Evolutionary conservation across 2,113 vertebrate species (phyloP).

Genomic region (Sorex fumeus): DNA sequence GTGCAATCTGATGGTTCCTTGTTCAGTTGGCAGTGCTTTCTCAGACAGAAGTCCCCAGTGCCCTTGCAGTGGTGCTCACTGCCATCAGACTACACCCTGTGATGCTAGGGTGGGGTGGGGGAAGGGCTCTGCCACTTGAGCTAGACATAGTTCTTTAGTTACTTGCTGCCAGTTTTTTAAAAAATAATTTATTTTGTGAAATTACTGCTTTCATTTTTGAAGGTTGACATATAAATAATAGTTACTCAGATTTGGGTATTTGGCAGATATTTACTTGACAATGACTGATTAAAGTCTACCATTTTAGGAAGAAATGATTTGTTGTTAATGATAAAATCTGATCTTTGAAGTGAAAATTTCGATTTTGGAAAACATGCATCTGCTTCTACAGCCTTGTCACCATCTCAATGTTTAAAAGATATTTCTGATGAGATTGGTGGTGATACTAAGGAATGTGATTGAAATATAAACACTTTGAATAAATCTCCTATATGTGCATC

Average conservation of each 20-base stretch:
- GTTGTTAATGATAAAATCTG: conserved; percentile 36
- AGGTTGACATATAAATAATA: not conserved
- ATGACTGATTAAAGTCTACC: conserved; percentile 18
- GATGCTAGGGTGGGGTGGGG: no score
- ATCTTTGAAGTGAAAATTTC: conserved; percentile 49
- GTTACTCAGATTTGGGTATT: conserved; percentile 31
- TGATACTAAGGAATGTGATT: conserved; percentile 47
- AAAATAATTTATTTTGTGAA: no score
- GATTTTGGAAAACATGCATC: conserved; percentile 17
- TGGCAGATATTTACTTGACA: conserved; percentile 50
- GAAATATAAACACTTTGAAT: not conserved
- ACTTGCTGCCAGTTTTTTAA: conserved; percentile 7
- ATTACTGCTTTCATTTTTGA: conserved; percentile 16
- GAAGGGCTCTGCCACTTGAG: no score
- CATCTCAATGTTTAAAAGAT: conserved; percentile 19
- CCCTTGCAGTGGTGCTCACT: no score
- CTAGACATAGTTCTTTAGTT: no score
- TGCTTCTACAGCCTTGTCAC: not conserved
- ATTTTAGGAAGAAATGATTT: conserved; percentile 42
- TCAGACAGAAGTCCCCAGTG: no score
- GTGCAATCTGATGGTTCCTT: no score
- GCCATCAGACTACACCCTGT: no score
- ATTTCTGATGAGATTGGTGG: conserved; percentile 37
- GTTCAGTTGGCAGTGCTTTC: no score
- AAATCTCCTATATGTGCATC: not conserved